Conservation (phyloP, 2,888 invertebrate species). For the Lycaena phlaeas region DNA sequence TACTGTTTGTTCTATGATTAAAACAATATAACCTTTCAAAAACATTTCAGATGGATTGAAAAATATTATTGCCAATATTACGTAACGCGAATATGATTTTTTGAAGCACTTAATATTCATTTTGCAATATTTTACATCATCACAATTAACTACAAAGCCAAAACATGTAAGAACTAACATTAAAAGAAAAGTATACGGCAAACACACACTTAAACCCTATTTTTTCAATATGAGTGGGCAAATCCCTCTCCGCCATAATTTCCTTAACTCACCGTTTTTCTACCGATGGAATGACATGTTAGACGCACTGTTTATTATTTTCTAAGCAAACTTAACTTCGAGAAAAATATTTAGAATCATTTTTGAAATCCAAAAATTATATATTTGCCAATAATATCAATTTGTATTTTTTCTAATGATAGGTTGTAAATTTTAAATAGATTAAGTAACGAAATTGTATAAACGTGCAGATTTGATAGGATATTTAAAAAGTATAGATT, state of each 20-base stretch:
- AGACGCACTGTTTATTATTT: slow-evolving; percentile 42
- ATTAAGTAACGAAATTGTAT: slow-evolving; percentile 7
- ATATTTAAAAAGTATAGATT: slow-evolving; percentile 30
- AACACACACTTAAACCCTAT: slow-evolving; percentile 58
- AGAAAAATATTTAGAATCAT: slow-evolving; percentile 1
- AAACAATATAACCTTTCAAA: too few species aligned
- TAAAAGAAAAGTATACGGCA: slow-evolving; percentile 63
- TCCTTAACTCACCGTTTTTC: slow-evolving; percentile 68
- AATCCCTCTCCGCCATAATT: slow-evolving; percentile 74
- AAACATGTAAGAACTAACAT: slow-evolving; percentile 34
- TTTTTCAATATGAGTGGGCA: slow-evolving; percentile 55
- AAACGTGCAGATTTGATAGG: slow-evolving; percentile 16
- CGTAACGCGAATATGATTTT: slow-evolving; percentile 7
- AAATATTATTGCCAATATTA: neutral
- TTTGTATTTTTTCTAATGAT: neutral
- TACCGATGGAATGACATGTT: slow-evolving; percentile 67
- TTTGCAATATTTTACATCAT: slow-evolving; percentile 5
- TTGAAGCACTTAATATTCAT: slow-evolving; percentile 4
- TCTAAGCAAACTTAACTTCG: slow-evolving; percentile 53
- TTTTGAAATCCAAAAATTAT: neutral
- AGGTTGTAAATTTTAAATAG: slow-evolving; percentile 6
- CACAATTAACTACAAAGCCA: slow-evolving; percentile 17
- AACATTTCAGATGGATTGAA: slow-evolving; percentile 10
- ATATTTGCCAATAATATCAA: neutral
- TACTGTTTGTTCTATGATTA: too few species aligned